Base-by-base conservation (phyloP, 30 jellyfish, hydroid and myxozoan species). In the Hydractinia echinata region DNA sequence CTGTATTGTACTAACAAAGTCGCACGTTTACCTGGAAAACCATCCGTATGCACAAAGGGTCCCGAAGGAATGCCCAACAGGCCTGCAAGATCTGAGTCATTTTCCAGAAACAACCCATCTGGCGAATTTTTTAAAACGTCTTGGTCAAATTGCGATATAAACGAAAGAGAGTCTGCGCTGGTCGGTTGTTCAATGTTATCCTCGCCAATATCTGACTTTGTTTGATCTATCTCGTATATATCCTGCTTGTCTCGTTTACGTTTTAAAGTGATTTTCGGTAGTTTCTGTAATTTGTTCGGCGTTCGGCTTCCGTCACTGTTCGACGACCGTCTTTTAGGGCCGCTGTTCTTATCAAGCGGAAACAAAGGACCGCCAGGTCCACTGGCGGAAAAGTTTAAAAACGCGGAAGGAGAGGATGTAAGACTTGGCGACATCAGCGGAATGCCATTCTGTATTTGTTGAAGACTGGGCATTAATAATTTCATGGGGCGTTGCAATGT, bases 271-370 rank as follows among this genome's bases (percentile, higher is more conserved):
- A 77, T 51, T 54, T 77, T 77, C 7, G 81, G 55, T 19, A 66
- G 76, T 52, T 66, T 66, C 44, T 30, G 44, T 53, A 74, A 58
- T 50, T 74, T 74, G 16, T 51, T 9, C 10, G 85, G 85, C 76
- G 85, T 77, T 52, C 77, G 51, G 15, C 79, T 53, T 19, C 85
- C 85, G 60, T 77, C 85, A 54, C 85, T 77, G 15, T 48, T 61
- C 7, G 85, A 79, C 74, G 85, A 53, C 9, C 79, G 51, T 53
- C 66, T 50, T 10, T 58, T 61, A 4, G 81, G 21, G 14, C 58
- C 30, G 5, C 53, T 52, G 55, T 30, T 77, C 60, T 52, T 52
- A 8, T 51, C 85, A 15, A 53, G 18, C 5, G 85, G 85, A 48
- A 77, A 77, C 52, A 77, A 50, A 52, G 82, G 82, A 18, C 69